These are phyloP conservation scores for Pelusios castaneus DNA, from an alignment of 2,113 vertebrate genomes.

Conservation along the genomic window DNA sequence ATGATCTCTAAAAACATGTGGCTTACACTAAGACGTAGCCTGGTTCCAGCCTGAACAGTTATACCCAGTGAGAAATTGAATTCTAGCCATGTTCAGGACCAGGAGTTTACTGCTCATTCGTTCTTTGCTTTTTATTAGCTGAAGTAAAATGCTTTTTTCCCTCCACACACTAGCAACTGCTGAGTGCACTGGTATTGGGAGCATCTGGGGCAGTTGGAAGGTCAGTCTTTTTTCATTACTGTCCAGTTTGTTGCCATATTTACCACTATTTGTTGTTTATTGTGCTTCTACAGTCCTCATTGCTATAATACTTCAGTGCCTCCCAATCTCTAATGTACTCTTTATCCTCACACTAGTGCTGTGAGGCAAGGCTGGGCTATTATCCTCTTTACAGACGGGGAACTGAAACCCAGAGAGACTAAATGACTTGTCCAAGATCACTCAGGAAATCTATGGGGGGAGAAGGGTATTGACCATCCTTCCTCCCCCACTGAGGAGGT, in stretches of 20 bases:
- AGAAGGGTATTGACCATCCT: background rate
- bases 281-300: background rate
- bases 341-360: background rate
- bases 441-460: background rate
- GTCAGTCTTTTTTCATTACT: slow-evolving; percentile 70
- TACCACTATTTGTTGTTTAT: background rate
- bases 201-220: slow-evolving; percentile 93
- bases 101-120: no score
- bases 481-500: background rate
- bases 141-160: slow-evolving; percentile 13
- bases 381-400: background rate
- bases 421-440: background rate
- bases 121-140: background rate
- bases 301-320: background rate
- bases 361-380: background rate
- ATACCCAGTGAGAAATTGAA: background rate
- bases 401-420: background rate
- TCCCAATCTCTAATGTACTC: background rate
- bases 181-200: slow-evolving; percentile 86
- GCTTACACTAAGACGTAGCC: background rate
- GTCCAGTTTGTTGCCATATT: background rate
- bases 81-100: background rate
- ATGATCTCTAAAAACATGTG: background rate
- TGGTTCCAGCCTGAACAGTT: slow-evolving; percentile 1
- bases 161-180: slow-evolving; percentile 84